These are phyloP conservation scores for Drosophila orosa DNA, from an alignment of 1,140 invertebrate genomes.

Conservation along the genomic window DNA sequence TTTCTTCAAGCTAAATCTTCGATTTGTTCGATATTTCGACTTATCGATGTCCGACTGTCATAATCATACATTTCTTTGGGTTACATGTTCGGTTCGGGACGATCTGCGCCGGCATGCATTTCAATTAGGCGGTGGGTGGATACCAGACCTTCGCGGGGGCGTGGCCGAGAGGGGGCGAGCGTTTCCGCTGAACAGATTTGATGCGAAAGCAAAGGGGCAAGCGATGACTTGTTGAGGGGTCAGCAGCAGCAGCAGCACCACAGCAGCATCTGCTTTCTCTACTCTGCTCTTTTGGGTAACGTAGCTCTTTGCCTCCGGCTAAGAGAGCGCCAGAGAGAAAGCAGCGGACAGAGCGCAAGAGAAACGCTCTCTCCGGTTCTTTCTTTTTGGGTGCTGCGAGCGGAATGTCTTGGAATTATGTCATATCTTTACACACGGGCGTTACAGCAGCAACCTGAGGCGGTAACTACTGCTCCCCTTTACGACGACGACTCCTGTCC, in stretches of 20 bases:
- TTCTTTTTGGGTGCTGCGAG: constrained; percentile 52
- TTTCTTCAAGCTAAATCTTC: neutral
- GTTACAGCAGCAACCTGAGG: constrained; percentile 56
- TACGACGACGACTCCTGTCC: neutral
- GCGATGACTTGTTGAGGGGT: constrained; percentile 66
- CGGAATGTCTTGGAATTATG: constrained; percentile 79
- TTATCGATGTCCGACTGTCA: constrained; percentile 4
- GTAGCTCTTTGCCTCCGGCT: constrained; percentile 18
- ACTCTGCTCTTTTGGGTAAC: constrained; percentile 17
- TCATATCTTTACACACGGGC: constrained; percentile 70
- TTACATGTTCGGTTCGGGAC: constrained; percentile 17
- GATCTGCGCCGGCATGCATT: constrained; percentile 58
- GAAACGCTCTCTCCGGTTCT: no score
- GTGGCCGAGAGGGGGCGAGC: constrained; percentile 17
- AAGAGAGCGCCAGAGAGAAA: constrained; percentile 25
- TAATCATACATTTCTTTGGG: constrained; percentile 2
- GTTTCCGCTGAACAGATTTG: constrained; percentile 60
- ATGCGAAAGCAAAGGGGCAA: constrained; percentile 39
- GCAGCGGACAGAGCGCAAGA: constrained; percentile 7
- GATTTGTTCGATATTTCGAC: neutral
- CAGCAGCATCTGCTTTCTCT: constrained; percentile 23
- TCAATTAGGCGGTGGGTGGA: constrained; percentile 46
- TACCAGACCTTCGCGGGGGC: neutral
- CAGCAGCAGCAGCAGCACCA: constrained; percentile 4
- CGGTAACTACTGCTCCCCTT: constrained; percentile 1